Conservation (phyloP, 64 coral and sea anemone genomes). For the Montipora capricornis region DNA sequence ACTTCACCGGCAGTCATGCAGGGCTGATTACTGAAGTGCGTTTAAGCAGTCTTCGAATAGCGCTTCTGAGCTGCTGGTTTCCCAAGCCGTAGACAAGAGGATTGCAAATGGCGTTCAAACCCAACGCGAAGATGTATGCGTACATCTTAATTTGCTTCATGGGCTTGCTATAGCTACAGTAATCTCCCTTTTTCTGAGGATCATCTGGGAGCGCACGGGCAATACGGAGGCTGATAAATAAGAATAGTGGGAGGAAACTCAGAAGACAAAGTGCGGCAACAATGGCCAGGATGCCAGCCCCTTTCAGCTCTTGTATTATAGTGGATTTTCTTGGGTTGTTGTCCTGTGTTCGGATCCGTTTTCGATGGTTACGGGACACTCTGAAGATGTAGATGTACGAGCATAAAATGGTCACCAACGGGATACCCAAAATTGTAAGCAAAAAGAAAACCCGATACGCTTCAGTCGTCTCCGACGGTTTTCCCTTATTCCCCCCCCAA, state of each 20-base stretch:
- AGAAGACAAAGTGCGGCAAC: background rate
- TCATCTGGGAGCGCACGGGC: too few species aligned
- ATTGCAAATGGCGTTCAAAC: slow-evolving; percentile 5
- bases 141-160: background rate
- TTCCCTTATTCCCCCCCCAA: too few species aligned
- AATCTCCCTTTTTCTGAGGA: too few species aligned
- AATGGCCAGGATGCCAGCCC: background rate
- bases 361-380: too few species aligned
- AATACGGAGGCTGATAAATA: too few species aligned
- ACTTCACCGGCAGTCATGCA: too few species aligned
- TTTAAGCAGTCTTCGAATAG: background rate
- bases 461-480: too few species aligned
- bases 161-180: too few species aligned
- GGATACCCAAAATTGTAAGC: background rate
- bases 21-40: too few species aligned
- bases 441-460: background rate
- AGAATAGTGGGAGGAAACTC: background rate
- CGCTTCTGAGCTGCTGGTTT: background rate
- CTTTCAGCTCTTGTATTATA: too few species aligned
- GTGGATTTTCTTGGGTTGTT: too few species aligned
- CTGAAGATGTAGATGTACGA: background rate
- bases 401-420: background rate
- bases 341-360: too few species aligned
- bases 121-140: background rate
- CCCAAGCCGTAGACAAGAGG: slow-evolving; percentile 11